Evolutionary conservation across 1,140 invertebrate genomes (phyloP), one percentile per base, ranked within the genome.

Genomic region (Cepaea nemoralis): DNA sequence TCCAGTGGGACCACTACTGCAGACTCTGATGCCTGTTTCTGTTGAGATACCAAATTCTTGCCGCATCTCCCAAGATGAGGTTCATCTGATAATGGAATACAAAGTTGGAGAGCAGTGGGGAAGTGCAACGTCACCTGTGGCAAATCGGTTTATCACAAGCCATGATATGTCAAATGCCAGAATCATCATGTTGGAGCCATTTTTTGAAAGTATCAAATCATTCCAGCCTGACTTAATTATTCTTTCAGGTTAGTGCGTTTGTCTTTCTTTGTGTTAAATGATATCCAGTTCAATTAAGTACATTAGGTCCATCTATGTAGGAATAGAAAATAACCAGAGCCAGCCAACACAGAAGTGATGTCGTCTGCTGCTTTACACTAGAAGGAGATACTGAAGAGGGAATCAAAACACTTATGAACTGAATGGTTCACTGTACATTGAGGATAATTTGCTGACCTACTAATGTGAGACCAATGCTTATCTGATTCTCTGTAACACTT

Each of bases 51-150:
- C 87, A 50, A 55, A 86, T 59, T 77, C 81, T 67, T 92, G 86
- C 69, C 83, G 86, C 39, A 88, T 91, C 66, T 67, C 86, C 27
- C 80, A 88, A 27, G 92, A 93, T 85, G 92, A 93, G 80, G 84
- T 92, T 33, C 92, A 93, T 83, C 87, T 93, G 10, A 93, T 93
- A 80, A 87, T 93, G 86, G 92, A 93, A 75, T 92, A 92, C 81
- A 87, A 89, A 70, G 88, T 91, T 27, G 90, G 90, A n/a, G 91
- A 93, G 66, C 86, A 83, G 33, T 91, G 92, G 85, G 92, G 89
- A 6, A 80, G 87, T 59, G 74, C 86, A 80, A 86, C 85, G 12
- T 83, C 91, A 22, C 90, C 91, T 24, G 89, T 91, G 35, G 91
- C 91, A 19, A 93, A 89, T 59, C 84, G 92, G 37, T 93, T 93